Evolutionary conservation across 2,113 vertebrate genomes (phyloP), one percentile per base, ranked within the genome.

Genomic region (Gavia stellata): DNA sequence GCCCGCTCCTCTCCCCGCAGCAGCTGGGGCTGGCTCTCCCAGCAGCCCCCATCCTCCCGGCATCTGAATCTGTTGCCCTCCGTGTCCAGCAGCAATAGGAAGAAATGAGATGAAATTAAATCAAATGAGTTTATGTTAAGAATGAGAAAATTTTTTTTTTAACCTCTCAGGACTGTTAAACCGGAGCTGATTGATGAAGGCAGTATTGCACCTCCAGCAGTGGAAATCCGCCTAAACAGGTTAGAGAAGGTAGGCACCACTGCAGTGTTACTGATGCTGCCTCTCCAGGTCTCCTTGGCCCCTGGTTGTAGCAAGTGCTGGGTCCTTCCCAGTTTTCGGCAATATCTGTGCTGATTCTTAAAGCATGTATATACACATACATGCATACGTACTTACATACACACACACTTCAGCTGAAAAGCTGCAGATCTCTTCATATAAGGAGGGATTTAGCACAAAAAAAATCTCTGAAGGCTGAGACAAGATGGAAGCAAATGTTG

Each of bases 1-100:
- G 21, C 61, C 50, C 6, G 1, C 19, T 67, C 1, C 0, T n/a
- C 14, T 14, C 31, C 65, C 55, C 3, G 0, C 0, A 3, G 65
- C 49, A 47, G n/a, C n/a, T 17, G 18, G 42, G 12, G 3, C 21
- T 13, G 20, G 15, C 29, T 68, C 10, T 75, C 44, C 42, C 5
- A 56, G 15, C 0, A 6, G 6, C 26, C 24, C 25, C 23, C 2
- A 0, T 66, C 45, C 45, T 84, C 49, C 29, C 1, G 0, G 15
- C 47, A 15, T 45, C 0, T 0, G 28, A 82, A 80, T 38, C 7
- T 21, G 26, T 12, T 80, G 23, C 36, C 11, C 24, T 79, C 31
- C 5, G 0, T 17, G 40, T 40, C 70, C 34, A 40, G 18, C 25
- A 90, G 38, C 29, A 58, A 47, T 3, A 71, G 56, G 18, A 72